Conservation (phyloP, 1,140 invertebrate species). For the Drosophila santomea region DNA sequence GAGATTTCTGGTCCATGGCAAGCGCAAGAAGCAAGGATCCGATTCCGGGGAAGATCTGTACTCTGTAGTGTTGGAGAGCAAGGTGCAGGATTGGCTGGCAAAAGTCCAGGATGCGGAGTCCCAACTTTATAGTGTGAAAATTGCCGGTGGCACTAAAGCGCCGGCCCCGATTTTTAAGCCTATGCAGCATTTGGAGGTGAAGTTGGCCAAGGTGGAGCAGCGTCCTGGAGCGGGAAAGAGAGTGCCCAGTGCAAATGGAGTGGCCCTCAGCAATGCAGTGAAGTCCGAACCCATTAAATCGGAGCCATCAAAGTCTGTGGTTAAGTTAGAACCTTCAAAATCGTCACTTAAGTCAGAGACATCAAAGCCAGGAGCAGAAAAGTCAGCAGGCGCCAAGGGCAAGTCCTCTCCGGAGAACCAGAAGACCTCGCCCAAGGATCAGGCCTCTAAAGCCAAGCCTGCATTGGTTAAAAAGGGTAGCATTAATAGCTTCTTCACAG, state of each 20-base stretch:
- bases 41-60: slow-evolving; percentile 47
- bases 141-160: slow-evolving; percentile 69
- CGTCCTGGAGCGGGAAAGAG: slow-evolving; percentile 12
- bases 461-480: slow-evolving; percentile 58
- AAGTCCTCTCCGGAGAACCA: slow-evolving; percentile 18
- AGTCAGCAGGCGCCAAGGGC: slow-evolving; percentile 18
- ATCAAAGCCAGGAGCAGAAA: neutral
- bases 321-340: slow-evolving; percentile 33
- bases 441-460: slow-evolving; percentile 40
- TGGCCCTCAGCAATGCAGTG: slow-evolving; percentile 10
- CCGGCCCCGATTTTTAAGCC: slow-evolving; percentile 69
- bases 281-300: slow-evolving; percentile 19
- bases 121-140: slow-evolving; percentile 72
- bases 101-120: slow-evolving; percentile 69
- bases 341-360: neutral
- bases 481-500: slow-evolving; percentile 70
- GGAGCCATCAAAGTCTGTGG: slow-evolving; percentile 10
- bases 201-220: slow-evolving; percentile 39
- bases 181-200: slow-evolving; percentile 62
- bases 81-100: slow-evolving; percentile 66
- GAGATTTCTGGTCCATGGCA: slow-evolving; percentile 68
- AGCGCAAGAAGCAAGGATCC: slow-evolving; percentile 14
- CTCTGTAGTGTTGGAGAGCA: slow-evolving; percentile 69
- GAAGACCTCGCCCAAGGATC: slow-evolving; percentile 54
- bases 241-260: slow-evolving; percentile 31